Evolutionary conservation across 2,113 vertebrate species (phyloP).

Genomic region (Plestiodon gilberti): DNA sequence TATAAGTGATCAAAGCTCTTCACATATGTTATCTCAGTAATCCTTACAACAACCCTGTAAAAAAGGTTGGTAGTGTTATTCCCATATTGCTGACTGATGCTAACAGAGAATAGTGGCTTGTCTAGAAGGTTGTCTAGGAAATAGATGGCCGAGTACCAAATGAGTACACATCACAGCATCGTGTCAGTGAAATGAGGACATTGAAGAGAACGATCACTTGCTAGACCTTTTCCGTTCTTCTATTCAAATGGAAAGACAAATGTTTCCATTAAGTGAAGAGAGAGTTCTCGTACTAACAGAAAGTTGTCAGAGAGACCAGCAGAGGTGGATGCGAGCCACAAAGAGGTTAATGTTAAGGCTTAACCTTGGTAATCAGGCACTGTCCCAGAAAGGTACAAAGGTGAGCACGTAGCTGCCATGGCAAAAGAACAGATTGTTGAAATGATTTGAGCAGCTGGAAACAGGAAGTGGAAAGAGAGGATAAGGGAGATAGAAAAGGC

Average conservation of each 20-base stretch:
- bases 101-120: neutral
- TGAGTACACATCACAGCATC: too few relatives aligned
- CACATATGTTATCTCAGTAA: neutral
- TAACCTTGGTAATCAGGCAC: conserved; percentile 49
- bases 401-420: neutral
- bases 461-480: conserved; percentile 20
- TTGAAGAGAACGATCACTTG: neutral
- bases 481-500: conserved; percentile 27
- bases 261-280: neutral
- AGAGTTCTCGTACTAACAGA: conserved; percentile 49
- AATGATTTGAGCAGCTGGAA: conserved; percentile 57
- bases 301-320: conserved; percentile 40
- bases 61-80: neutral
- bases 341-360: conserved; percentile 44
- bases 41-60: neutral
- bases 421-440: conserved; percentile 16
- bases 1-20: neutral
- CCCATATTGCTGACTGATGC: neutral
- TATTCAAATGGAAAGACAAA: neutral
- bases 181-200: neutral
- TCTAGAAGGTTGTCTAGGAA: too few relatives aligned
- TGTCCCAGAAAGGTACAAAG: conserved; percentile 58
- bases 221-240: neutral
- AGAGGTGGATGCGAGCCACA: conserved; percentile 20
- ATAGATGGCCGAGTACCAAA: neutral